A percentile compares a stretch with the other conserved stretches of the same genome.
Conservation (phyloP, 2,113 vertebrate genomes). For the Anseranas semipalmata region DNA sequence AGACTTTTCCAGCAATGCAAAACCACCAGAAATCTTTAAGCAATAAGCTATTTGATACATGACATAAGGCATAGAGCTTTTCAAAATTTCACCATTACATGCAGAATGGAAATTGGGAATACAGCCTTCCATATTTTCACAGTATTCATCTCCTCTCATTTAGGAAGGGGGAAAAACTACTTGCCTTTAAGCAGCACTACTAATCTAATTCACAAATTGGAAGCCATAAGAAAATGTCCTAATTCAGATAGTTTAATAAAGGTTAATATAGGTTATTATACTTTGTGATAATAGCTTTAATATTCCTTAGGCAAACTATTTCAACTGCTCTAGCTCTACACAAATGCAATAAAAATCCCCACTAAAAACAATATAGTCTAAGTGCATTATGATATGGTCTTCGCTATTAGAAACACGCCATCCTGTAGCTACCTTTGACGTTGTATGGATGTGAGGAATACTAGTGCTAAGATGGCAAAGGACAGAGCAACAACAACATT, state of each 20-base stretch:
- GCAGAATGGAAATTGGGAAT: constrained; percentile 6
- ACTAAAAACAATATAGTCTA: neutral
- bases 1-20: neutral
- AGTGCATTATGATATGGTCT: neutral
- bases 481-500: neutral
- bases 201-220: neutral
- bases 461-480: neutral
- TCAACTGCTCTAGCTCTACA: neutral
- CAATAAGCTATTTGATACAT: neutral
- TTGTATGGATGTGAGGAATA: neutral
- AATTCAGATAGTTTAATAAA: neutral
- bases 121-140: neutral
- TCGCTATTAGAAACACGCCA: neutral
- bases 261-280: neutral
- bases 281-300: neutral
- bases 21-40: neutral
- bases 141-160: neutral
- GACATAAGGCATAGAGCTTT: neutral
- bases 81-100: neutral
- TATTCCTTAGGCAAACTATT: neutral
- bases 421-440: neutral
- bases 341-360: neutral
- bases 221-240: neutral
- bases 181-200: neutral
- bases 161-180: neutral